Percentiles rank a stretch among this genome's conserved stretches.
Evolutionary conservation across 30 jellyfish, hydroid and myxozoan genomes (phyloP).

Genomic region (Chrysaora quinquecirrha): DNA sequence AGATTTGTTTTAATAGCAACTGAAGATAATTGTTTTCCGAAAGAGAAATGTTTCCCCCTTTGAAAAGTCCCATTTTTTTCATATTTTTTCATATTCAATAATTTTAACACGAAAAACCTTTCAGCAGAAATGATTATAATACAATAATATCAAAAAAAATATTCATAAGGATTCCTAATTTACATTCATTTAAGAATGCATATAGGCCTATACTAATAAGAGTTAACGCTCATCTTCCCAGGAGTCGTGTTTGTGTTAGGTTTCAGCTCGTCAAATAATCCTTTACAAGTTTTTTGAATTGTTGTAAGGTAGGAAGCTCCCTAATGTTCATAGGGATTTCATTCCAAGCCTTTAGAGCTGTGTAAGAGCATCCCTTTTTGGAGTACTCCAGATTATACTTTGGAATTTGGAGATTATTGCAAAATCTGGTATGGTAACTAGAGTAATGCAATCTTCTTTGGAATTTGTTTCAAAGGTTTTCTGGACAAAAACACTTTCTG

Average conservation of each 20-base stretch:
- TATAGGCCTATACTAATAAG: not conserved
- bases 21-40: too few relatives aligned
- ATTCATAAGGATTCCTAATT: not conserved
- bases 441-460: not conserved
- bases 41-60: too few relatives aligned
- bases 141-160: not conserved
- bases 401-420: not conserved
- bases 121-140: not conserved
- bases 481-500: too few relatives aligned
- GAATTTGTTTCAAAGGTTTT: not conserved
- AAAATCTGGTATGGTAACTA: not conserved
- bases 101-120: not conserved
- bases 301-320: conserved; percentile 1
- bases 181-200: not conserved
- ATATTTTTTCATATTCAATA: not conserved
- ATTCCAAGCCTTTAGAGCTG: conserved; percentile 8
- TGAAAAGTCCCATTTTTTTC: too few relatives aligned
- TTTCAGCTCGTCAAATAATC: not conserved
- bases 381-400: not conserved
- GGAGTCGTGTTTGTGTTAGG: conserved; percentile 3
- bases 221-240: not conserved
- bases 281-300: not conserved
- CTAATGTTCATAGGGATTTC: not conserved
- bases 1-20: too few relatives aligned
- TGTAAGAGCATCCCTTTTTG: not conserved